These are phyloP conservation scores for Trissolcus japonicus DNA, from an alignment of 2,888 invertebrate species.

Conservation along the genomic window DNA sequence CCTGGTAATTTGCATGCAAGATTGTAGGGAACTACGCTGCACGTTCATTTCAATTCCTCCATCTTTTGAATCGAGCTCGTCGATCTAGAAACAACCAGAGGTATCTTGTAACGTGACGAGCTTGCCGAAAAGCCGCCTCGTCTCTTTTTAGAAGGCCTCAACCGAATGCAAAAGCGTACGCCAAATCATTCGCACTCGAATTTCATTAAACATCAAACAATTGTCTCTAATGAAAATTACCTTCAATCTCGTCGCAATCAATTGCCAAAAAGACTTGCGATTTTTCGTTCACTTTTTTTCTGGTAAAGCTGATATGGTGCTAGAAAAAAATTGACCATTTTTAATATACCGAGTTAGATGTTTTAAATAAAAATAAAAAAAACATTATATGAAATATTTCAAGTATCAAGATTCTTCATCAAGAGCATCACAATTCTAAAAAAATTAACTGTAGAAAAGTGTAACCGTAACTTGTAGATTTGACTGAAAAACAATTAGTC, in stretches of 20 bases:
- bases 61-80: slow-evolving; percentile 62
- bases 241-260: neutral
- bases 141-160: slow-evolving; percentile 33
- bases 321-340: too few species aligned
- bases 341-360: too few species aligned
- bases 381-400: too few species aligned
- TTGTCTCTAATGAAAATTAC: slow-evolving; percentile 30
- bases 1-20: slow-evolving; percentile 65
- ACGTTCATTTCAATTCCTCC: slow-evolving; percentile 63
- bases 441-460: too few species aligned
- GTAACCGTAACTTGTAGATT: too few species aligned
- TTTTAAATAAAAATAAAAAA: too few species aligned
- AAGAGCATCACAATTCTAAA: too few species aligned
- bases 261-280: too few species aligned
- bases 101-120: slow-evolving; percentile 67
- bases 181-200: slow-evolving; percentile 38
- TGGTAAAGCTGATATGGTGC: too few species aligned
- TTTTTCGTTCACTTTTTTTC: neutral
- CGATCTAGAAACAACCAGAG: slow-evolving; percentile 58
- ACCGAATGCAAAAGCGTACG: slow-evolving; percentile 22
- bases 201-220: slow-evolving; percentile 34
- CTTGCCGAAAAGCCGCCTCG: slow-evolving; percentile 58
- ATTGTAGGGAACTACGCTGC: slow-evolving; percentile 62
- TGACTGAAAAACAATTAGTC: too few species aligned
- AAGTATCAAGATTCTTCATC: too few species aligned